Conservation (phyloP, 2,113 vertebrate genomes). For the Peromyscus californicus region DNA sequence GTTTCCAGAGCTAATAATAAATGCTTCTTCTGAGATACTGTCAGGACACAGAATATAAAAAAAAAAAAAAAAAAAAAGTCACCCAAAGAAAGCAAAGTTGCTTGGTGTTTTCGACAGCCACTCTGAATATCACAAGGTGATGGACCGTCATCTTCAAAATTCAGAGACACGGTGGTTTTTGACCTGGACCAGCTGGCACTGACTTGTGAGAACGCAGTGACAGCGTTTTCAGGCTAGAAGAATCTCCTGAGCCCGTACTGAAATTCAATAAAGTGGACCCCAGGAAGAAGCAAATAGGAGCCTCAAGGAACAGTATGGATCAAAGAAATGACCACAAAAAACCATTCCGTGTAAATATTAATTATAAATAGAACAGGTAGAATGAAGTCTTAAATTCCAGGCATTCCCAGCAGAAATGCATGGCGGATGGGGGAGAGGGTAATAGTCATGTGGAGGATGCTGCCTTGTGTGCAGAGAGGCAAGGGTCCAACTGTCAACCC, state of each 20-base stretch:
- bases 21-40: background rate
- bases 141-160: background rate
- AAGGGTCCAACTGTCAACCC: background rate
- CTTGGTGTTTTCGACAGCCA: background rate
- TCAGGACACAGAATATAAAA: background rate
- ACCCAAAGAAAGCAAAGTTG: background rate
- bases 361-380: background rate
- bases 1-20: background rate
- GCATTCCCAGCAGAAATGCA: background rate
- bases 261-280: background rate
- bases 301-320: background rate
- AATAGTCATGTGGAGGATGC: background rate
- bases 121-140: background rate
- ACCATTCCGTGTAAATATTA: background rate
- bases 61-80: no score
- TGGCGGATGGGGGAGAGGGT: background rate
- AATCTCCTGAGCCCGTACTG: background rate
- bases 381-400: background rate
- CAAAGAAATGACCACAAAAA: background rate
- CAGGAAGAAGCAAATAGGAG: background rate
- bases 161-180: slow-evolving; percentile 1
- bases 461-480: background rate
- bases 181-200: background rate
- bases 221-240: background rate
- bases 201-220: background rate